phyloP scores from a whole-genome alignment of 2,888 invertebrate genomes.

The Apodemia hepburni region DNA sequence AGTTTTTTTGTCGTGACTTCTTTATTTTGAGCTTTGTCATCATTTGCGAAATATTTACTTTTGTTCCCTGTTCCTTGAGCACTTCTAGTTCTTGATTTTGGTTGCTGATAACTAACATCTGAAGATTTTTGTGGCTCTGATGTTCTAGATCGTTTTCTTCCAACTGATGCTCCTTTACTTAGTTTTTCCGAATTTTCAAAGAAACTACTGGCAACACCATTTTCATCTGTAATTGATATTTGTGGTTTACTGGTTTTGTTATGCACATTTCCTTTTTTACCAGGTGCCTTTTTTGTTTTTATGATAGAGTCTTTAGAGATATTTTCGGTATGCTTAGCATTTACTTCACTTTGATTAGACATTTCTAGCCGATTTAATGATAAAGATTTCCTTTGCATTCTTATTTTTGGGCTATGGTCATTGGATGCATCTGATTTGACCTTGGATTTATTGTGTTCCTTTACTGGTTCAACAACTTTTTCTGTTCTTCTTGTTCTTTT shows the following conservation, averaged over 20 bases:
- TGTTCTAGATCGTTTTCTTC: slow-evolving; percentile 38
- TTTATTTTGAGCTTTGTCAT: slow-evolving; percentile 31
- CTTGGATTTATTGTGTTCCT: slow-evolving; percentile 8
- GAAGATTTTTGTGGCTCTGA: slow-evolving; percentile 25
- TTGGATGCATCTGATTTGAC: slow-evolving; percentile 3
- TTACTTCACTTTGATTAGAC: slow-evolving; percentile 14
- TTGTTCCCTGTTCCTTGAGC: slow-evolving; percentile 46
- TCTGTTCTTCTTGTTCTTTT: slow-evolving; percentile 45
- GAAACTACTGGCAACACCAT: slow-evolving; percentile 49
- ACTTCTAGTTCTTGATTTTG: slow-evolving; percentile 53
- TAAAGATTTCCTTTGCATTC: slow-evolving; percentile 23
- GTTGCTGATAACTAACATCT: slow-evolving; percentile 21
- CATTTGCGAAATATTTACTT: slow-evolving; percentile 56
- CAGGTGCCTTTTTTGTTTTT: slow-evolving; percentile 23
- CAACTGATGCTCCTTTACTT: slow-evolving; percentile 26
- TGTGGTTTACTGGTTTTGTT: slow-evolving; percentile 37
- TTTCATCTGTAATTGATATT: slow-evolving; percentile 46
- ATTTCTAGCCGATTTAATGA: slow-evolving; percentile 26
- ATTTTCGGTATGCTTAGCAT: slow-evolving; percentile 10
- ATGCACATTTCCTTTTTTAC: slow-evolving; percentile 22
- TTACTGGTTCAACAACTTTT: slow-evolving; percentile 15
- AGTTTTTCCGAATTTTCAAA: slow-evolving; percentile 39
- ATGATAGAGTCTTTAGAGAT: slow-evolving; percentile 18
- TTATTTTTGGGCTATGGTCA: slow-evolving; percentile 15
- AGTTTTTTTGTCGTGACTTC: slow-evolving; percentile 35